phyloP scores from a whole-genome alignment of 2,888 invertebrate genomes.

The Bombylius major region DNA sequence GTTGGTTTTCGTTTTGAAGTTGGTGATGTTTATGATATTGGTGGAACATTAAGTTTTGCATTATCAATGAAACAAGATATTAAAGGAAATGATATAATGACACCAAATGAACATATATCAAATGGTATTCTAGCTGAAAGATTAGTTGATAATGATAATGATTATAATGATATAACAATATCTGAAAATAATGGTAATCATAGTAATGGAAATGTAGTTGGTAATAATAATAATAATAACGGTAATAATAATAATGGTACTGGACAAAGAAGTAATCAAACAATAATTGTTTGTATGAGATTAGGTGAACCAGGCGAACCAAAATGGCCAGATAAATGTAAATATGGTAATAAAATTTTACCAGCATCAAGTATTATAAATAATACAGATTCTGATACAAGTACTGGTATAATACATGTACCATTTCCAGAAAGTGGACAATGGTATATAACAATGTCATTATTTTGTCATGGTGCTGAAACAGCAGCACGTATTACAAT shows the following conservation, averaged over 20 bases:
- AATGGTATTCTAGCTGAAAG: conserved; percentile 29
- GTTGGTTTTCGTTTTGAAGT: conserved; percentile 57
- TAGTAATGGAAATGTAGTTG: background rate
- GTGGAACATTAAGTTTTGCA: conserved; percentile 64
- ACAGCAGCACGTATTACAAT: conserved; percentile 33
- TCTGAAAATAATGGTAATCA: conserved; percentile 18
- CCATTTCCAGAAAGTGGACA: conserved; percentile 75
- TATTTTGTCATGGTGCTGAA: conserved; percentile 50
- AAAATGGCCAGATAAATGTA: conserved; percentile 48
- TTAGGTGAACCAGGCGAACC: conserved; percentile 47
- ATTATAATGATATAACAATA: conserved; percentile 14
- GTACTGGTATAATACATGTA: conserved; percentile 48
- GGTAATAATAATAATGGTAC: conserved; percentile 14
- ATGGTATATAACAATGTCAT: conserved; percentile 65
- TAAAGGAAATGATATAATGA: conserved; percentile 14
- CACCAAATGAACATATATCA: background rate
- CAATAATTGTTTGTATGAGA: conserved; percentile 49
- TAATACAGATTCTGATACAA: conserved; percentile 48
- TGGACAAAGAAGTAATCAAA: conserved; percentile 30
- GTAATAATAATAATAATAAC: background rate
- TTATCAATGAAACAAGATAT: conserved; percentile 51
- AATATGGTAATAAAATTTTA: conserved; percentile 40
- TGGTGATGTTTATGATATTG: conserved; percentile 59
- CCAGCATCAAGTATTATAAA: conserved; percentile 51
- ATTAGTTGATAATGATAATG: conserved; percentile 20